Conservation (phyloP, 1,140 invertebrate species). For the Chymomyza costata region DNA sequence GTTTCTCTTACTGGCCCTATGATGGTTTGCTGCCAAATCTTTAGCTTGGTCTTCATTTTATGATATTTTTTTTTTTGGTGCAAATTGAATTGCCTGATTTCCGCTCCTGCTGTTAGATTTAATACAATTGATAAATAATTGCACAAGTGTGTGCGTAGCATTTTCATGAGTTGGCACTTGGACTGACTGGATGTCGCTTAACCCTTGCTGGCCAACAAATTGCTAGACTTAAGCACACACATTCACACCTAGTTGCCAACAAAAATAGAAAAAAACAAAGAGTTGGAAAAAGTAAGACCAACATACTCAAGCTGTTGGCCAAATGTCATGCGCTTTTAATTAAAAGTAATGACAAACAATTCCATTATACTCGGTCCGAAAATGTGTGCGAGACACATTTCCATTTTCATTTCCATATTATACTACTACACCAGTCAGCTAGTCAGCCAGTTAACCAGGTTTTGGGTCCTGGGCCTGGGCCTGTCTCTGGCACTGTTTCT, state of each 20-base stretch:
- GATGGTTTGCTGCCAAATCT: slow-evolving; percentile 35
- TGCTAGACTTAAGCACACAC: too few relatives aligned
- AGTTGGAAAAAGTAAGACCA: slow-evolving; percentile 12
- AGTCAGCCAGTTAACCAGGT: slow-evolving; percentile 8
- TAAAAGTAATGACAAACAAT: slow-evolving; percentile 75
- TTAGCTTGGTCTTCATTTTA: too few relatives aligned
- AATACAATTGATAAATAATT: slow-evolving; percentile 56
- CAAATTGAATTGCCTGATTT: slow-evolving; percentile 66
- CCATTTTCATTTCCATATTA: slow-evolving; percentile 74
- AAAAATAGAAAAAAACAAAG: slow-evolving; percentile 22
- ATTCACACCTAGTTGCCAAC: too few relatives aligned
- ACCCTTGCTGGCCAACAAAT: slow-evolving; percentile 1
- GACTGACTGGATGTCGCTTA: background rate
- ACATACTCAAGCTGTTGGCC: slow-evolving; percentile 48
- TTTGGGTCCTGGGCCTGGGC: too few relatives aligned
- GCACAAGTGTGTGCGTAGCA: background rate
- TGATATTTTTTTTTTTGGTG: too few relatives aligned
- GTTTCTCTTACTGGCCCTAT: slow-evolving; percentile 2
- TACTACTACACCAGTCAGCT: slow-evolving; percentile 30
- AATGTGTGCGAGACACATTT: slow-evolving; percentile 71
- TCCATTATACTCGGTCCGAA: slow-evolving; percentile 63
- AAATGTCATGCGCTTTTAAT: slow-evolving; percentile 74
- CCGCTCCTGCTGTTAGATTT: slow-evolving; percentile 49
- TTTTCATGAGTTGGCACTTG: too few relatives aligned
- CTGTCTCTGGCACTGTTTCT: background rate